phyloP scores from a whole-genome alignment of 2,888 invertebrate species.

The Desoria tigrina region DNA sequence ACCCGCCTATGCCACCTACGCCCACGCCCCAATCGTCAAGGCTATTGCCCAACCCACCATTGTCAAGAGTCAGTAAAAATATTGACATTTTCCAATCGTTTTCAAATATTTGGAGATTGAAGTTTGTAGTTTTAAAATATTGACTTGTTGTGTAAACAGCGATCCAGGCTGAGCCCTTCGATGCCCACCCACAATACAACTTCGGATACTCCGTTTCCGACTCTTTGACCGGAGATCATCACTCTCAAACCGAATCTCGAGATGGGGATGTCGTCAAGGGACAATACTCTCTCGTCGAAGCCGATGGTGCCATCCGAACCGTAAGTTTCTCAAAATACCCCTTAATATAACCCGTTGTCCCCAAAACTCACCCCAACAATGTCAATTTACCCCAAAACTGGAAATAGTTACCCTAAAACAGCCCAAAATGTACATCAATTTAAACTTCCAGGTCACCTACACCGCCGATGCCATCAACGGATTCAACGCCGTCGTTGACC shows the following conservation, averaged over 20 bases:
- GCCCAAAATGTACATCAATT: no score
- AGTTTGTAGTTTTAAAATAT: no score
- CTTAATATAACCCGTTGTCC: slow-evolving; percentile 18
- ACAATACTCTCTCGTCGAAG: slow-evolving; percentile 27
- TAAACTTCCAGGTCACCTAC: slow-evolving; percentile 20
- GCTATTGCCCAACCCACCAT: no score
- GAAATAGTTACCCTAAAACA: no score
- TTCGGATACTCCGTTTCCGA: slow-evolving; percentile 37
- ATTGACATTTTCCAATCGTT: no score
- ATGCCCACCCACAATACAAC: slow-evolving; percentile 37
- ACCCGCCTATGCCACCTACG: no score
- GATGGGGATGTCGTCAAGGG: slow-evolving; percentile 22
- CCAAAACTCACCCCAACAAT: no score
- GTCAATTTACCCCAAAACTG: no score
- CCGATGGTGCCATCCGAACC: slow-evolving; percentile 29
- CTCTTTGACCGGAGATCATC: slow-evolving; percentile 35
- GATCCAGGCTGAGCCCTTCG: slow-evolving; percentile 32
- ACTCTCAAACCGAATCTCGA: slow-evolving; percentile 28
- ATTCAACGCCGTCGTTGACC: slow-evolving; percentile 33
- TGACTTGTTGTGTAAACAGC: slow-evolving; percentile 17
- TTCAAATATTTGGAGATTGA: no score
- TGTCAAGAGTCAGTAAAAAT: no score
- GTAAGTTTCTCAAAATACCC: slow-evolving; percentile 27
- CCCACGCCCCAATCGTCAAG: background rate
- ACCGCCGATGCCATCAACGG: slow-evolving; percentile 27